These are phyloP conservation scores for Coilia nasus DNA, from an alignment of 2,797 vertebrate genomes.

Conservation along the genomic window DNA sequence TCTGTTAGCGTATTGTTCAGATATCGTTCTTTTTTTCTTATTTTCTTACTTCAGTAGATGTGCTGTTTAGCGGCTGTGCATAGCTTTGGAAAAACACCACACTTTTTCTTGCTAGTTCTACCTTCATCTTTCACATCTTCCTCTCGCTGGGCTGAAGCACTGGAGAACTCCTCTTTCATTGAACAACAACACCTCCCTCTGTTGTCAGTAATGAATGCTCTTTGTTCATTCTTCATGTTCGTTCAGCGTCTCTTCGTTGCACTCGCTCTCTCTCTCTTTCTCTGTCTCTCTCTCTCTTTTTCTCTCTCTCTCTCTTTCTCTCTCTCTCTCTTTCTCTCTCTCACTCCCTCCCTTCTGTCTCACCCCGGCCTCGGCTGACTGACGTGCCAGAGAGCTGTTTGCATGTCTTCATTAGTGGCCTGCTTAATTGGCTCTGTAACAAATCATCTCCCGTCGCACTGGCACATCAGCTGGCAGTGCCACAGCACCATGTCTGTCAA, in stretches of 20 bases:
- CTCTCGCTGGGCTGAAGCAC: not conserved
- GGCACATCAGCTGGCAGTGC: constrained; percentile 56
- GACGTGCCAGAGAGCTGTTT: constrained; percentile 50
- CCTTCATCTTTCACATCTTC: not conserved
- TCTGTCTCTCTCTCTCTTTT: not conserved
- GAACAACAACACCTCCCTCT: not conserved
- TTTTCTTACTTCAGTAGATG: not conserved
- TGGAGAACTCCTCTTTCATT: not conserved
- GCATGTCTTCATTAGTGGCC: constrained; percentile 68
- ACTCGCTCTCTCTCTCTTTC: too few species aligned
- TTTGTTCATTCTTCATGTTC: constrained; percentile 1
- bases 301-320: not conserved
- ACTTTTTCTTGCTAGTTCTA: not conserved
- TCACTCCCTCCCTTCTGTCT: not conserved
- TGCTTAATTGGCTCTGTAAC: constrained; percentile 73
- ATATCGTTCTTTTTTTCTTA: not conserved
- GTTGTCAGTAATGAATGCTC: not conserved
- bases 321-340: constrained; percentile 1
- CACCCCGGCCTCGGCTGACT: not conserved
- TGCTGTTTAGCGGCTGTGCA: not conserved
- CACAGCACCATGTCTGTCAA: constrained; percentile 68
- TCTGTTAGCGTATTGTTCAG: not conserved
- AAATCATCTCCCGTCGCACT: constrained; percentile 66
- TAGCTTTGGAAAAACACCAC: not conserved
- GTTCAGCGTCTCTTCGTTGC: not conserved